Percentiles rank a stretch among this genome's conserved stretches.
Evolutionary conservation across 1,140 invertebrate genomes (phyloP).

Genomic region (Drepana arcuata): DNA sequence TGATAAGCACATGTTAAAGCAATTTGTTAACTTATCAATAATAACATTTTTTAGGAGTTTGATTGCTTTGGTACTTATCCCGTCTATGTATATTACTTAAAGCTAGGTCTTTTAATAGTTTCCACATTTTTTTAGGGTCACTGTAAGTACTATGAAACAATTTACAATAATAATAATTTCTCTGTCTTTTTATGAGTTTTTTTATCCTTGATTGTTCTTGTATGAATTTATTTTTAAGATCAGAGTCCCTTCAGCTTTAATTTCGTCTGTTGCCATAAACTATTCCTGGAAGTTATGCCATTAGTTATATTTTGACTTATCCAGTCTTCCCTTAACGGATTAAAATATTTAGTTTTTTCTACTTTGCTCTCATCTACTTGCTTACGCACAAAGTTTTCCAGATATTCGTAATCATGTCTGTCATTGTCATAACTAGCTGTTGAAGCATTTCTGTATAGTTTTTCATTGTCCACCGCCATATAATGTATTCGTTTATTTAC

Average conservation of each 20-base stretch:
- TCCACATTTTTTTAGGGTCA: neutral
- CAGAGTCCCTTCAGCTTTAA: neutral
- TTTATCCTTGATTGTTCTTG: neutral
- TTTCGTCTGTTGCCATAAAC: neutral
- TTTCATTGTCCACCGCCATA: neutral
- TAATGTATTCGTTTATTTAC: neutral
- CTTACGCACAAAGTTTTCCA: neutral
- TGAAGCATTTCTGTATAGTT: neutral
- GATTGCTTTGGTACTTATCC: constrained; percentile 3
- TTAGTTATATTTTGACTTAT: neutral
- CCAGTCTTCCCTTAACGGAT: neutral
- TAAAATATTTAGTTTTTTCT: neutral
- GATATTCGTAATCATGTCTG: neutral
- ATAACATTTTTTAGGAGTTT: constrained; percentile 4
- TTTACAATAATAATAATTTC: neutral
- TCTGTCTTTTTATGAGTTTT: neutral
- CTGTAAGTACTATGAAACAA: neutral
- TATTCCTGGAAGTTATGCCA: neutral
- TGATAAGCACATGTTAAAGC: constrained; percentile 1
- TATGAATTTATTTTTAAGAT: neutral
- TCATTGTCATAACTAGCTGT: neutral
- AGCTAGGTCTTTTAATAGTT: neutral
- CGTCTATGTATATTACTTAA: neutral
- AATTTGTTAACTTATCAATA: neutral
- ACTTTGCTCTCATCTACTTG: neutral